Evolutionary conservation across 1,140 invertebrate species (phyloP), one percentile per base, ranked within the genome.

Genomic region (Tyrophagus putrescentiae): DNA sequence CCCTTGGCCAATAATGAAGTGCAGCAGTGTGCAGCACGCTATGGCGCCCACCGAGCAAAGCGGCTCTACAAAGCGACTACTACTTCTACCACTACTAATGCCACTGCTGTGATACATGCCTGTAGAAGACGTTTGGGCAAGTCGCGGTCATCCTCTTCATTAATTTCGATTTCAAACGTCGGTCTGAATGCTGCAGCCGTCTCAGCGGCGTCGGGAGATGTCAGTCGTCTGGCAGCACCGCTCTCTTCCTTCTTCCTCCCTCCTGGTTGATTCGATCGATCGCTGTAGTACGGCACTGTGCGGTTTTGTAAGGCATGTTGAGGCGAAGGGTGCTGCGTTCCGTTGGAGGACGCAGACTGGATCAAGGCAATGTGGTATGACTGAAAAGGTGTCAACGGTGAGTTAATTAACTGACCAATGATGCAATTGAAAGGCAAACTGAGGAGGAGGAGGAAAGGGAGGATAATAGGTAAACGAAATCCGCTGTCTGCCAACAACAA

Each of bases 91-190:
- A n/a, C n/a, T n/a, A n/a, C n/a, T n/a, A n/a, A n/a, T n/a, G n/a
- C n/a, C n/a, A n/a, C 13, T 29, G 21, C 6, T 21, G 23, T 7
- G 18, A 54, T 31, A 54, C 52, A 31, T 80, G 89, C 89, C 87
- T 88, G 84, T 64, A 94, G 76, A 60, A 94, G 85, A 64, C 86
- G 82, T 76, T 93, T 92, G 58, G 89, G 89, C 66, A 94, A 78
- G 74, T 88, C 91, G 64, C 88, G 78, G 76, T 93, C 89, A 71
- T 93, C 88, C 73, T 92, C 89, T 72, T 93, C 88, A 5, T 87
- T 92, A 72, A 94, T 94, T 75, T 92, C 87, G 7, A 88, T 91
- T 67, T 87, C 80, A 75, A 93, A 94, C 50, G 87, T 92, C 25
- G 88, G 88, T 64, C 88, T 77, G 73, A 9, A 25, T 29, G 6